A percentile compares a stretch with the other conserved stretches of the same genome.
These are phyloP conservation scores for Luperina testacea DNA, from an alignment of 2,888 invertebrate species.

Conservation along the genomic window DNA sequence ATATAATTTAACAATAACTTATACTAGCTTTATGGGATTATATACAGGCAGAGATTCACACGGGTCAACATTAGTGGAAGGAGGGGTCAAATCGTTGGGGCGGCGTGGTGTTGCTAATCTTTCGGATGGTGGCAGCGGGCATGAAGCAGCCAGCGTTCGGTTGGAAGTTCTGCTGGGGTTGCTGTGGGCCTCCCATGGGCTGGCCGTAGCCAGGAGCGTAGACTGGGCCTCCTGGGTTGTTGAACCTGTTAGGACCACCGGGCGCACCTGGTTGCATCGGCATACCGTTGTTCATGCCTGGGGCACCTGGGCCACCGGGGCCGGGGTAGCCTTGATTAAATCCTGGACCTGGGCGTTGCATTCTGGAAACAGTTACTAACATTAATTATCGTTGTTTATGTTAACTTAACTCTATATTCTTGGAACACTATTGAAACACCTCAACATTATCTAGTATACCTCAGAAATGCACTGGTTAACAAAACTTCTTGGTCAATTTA, in stretches of 20 bases:
- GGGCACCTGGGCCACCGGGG: constrained; percentile 55
- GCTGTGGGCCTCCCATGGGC: constrained; percentile 63
- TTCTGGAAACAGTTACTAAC: constrained; percentile 70
- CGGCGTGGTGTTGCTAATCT: constrained; percentile 74
- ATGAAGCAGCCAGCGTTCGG: constrained; percentile 74
- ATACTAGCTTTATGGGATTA: constrained; percentile 44
- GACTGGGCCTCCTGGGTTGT: constrained; percentile 61
- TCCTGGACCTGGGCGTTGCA: constrained; percentile 81
- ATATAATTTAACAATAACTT: constrained; percentile 55
- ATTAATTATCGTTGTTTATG: not conserved
- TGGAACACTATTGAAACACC: not conserved
- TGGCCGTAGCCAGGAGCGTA: constrained; percentile 73
- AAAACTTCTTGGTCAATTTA: not conserved
- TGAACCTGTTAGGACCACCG: constrained; percentile 54
- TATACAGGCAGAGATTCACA: constrained; percentile 63
- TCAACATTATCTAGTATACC: not conserved
- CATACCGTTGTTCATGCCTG: constrained; percentile 64
- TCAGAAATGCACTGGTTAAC: constrained; percentile 12
- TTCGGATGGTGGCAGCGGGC: constrained; percentile 78
- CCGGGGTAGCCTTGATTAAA: constrained; percentile 67
- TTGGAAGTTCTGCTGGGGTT: constrained; percentile 67
- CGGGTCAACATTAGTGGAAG: constrained; percentile 62
- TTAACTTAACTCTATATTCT: not conserved
- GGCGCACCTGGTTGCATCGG: constrained; percentile 65
- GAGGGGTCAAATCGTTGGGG: constrained; percentile 71